Evolutionary conservation across 92 coral and sea anemone genomes (phyloP), one percentile per base, ranked within the genome.

Genomic region (Siderastrea siderea): DNA sequence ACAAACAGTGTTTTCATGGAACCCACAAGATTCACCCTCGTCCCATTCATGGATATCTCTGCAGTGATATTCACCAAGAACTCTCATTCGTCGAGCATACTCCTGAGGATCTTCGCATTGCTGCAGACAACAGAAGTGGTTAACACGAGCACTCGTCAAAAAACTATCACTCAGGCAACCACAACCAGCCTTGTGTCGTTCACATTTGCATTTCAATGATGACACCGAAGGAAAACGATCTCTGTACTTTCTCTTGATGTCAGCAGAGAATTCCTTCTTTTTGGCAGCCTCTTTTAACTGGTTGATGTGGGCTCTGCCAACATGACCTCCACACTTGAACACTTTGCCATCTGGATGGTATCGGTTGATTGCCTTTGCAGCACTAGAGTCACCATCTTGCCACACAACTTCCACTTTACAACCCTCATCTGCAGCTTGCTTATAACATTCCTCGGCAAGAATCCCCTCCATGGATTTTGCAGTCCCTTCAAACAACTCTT

Each of bases 261-360:
- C 6, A 19, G 91, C 80, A 6, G 86, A 79, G 44, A 79, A 87
- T 48, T 7, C 57, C 52, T 87, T 87, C n/a, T n/a, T n/a, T n/a
- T n/a, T n/a, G n/a, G n/a, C n/a, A n/a, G n/a, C n/a, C n/a, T n/a
- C n/a, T n/a, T n/a, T n/a, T n/a, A n/a, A n/a, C n/a, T n/a, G n/a
- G n/a, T n/a, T n/a, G n/a, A 6, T 53, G 72, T 88, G 87, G 5
- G 91, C 91, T 17, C 91, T 47, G 9, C 84, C 79, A 26, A 71
- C 91, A 74, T 88, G 84, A 59, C 75, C 89, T 3, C 84, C 89
- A 76, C 87, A 88, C 45, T 88, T 69, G 78, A 10, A 88, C 6
- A 59, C 81, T 50, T 73, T 19, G 8, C 38, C 61, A 13, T 59
- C 7, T 51, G 55, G 6, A 86, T 67, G 19, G 60, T 51, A 17